Evolutionary conservation across 2,888 invertebrate species (phyloP), one percentile per base, ranked within the genome.

Genomic region (Heliconius aoede): DNA sequence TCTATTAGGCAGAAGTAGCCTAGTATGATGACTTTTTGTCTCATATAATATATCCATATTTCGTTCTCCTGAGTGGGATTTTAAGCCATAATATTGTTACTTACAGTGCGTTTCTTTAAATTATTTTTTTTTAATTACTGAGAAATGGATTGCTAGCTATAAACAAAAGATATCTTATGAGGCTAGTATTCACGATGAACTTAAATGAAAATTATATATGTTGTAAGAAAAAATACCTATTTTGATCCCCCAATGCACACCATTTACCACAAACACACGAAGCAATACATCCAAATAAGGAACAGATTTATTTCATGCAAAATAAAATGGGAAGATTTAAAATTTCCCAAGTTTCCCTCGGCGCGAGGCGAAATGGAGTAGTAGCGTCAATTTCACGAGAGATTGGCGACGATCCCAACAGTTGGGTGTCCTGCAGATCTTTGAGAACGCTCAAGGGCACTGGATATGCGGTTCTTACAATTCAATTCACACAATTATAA

Each of bases 311-410:
- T 74, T 55, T 60, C 60, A 67, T 68, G 60, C 69, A 69, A 61
- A 74, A 74, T 72, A 74, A 74, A 74, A 51, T 18, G 61, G 60
- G 51, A 65, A 73, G 78, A 79, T 85, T 84, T 84, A 86, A 90
- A 89, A 84, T 86, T 89, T 88, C 88, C 89, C 89, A 65, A 65
- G 65, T 90, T 86, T 88, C 86, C 80, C 84, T 83, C 84, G 83
- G 82, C 81, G 78, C 81, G 81, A 82, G 82, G 80, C 65, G 86
- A 87, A 87, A 89, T 86, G 87, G 86, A 86, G 86, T 85, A 86
- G 85, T 84, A 83, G 87, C 91, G 89, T 92, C 92, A 92, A 93
- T 92, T 93, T 92, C 90, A 92, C 91, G 90, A 89, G 86, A 91
- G 91, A 92, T 92, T 92, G 92, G 87, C 88, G 85, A 85, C 87